phyloP scores from a whole-genome alignment of 2,113 vertebrate species.

The Glareola pratincola region DNA sequence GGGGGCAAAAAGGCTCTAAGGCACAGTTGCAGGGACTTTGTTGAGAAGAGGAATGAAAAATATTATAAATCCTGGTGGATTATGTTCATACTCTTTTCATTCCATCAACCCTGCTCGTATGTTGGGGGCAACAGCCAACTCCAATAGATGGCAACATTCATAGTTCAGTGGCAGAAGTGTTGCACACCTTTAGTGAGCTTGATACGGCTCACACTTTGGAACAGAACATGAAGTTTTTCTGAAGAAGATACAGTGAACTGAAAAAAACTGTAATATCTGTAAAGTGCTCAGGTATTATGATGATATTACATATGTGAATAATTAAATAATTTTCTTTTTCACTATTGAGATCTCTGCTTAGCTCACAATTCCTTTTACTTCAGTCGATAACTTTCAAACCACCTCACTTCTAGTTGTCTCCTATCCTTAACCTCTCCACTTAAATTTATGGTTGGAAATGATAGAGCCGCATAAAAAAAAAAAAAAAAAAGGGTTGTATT shows the following conservation, averaged over 20 bases:
- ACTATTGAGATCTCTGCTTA: background rate
- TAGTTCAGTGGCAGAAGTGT: background rate
- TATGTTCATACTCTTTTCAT: background rate
- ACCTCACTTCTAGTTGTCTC: background rate
- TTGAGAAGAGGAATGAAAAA: background rate
- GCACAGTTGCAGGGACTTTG: background rate
- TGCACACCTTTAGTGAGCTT: background rate
- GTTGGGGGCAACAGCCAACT: background rate
- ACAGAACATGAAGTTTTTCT: background rate
- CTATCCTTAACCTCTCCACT: background rate
- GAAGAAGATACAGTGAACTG: background rate
- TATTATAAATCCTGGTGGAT: background rate
- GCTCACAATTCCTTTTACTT: slow-evolving; percentile 19
- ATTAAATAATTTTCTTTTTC: background rate
- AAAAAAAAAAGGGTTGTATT: background rate
- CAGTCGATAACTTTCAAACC: background rate
- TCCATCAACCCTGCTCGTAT: background rate
- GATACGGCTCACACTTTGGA: background rate
- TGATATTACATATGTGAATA: background rate
- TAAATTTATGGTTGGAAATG: slow-evolving; percentile 25
- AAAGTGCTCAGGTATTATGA: background rate
- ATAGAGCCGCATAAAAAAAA: background rate
- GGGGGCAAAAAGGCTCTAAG: background rate
- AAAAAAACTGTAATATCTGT: background rate
- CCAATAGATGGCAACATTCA: background rate